Evolutionary conservation across 2,113 vertebrate genomes (phyloP), one percentile per base, ranked within the genome.

Genomic region (Chaetodon auriga): DNA sequence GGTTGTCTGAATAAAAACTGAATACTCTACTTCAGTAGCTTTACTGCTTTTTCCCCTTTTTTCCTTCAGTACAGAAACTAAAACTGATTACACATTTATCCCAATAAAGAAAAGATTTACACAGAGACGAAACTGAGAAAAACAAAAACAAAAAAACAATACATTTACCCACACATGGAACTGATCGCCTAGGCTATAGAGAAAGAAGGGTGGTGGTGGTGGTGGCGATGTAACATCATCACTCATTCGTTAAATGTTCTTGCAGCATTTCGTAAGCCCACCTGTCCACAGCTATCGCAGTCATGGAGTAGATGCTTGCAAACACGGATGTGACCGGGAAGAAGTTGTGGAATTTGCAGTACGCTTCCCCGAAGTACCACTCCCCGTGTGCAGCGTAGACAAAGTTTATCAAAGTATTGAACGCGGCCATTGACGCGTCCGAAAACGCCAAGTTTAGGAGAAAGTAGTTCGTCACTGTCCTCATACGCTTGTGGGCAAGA

Each of bases 301-400:
- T 99, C 98, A 99, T 99, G 76, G 98, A 99, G 92, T 99, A 99
- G 95, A 99, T 99, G 96, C 98, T 98, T 77, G 98, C 97, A 51
- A 99, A 99, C 86, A 99, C 97, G 0, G 98, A 97, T 0, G 97
- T 97, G 75, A 99, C 98, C 0, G 98, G 98, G 88, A 99, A 99
- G 94, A 99, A 99, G 96, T 99, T 99, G 93, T 99, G 98, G 93
- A 99, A 99, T 92, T 96, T 97, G 86, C 98, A 99, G 88, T 99
- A 99, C 63, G 96, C 95, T 75, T 98, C 95, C 1, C 98, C 98
- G 53, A 99, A 99, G 95, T 99, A 99, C 98, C 98, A 99, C 55
- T 99, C 97, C 0, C 96, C 96, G 90, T 98, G 97, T 6, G 98
- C 90, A 0, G 97, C 97, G 1, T 99, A 99, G 80, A 98, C 95